Base-by-base conservation (phyloP, 2,888 invertebrate genomes). In the Temnothorax rugatulus region DNA sequence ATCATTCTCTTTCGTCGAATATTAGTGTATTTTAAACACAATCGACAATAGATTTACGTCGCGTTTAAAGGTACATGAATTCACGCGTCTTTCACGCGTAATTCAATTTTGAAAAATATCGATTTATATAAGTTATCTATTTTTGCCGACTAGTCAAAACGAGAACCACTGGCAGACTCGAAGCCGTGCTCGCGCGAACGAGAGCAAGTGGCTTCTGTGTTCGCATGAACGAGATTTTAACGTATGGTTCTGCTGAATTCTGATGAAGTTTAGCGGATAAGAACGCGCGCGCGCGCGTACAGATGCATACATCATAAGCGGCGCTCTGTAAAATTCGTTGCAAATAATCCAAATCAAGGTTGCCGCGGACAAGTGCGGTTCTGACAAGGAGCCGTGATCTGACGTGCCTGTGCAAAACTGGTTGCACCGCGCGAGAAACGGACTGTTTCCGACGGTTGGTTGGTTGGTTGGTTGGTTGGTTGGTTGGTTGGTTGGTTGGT, bases 261-360 rank as follows among this genome's bases (percentile, higher is more conserved):
- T 71, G 71, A 90, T 85, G 84, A 82, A 84, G 85, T 89, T 84
- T 79, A 73, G 82, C 84, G 82, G 52, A 57, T 81, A 63, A 82
- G 87, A 83, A 85, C 86, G 83, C 82, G 82, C 79, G 84, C 86
- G 83, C 82, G 82, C 79, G 84, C 77, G 76, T 86, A 87, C 84
- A 85, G 83, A 79, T 83, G 86, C 84, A 75, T 75, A 85, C 84
- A 84, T 83, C 44, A 50, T 44, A 64, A 66, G 21, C 57, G 18
- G 47, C 50, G 59, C 38, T 63, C 59, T 44, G 74, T 50, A 79
- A 77, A 61, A 68, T 52, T 84, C 73, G 57, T 64, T 21, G 81
- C 66, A 88, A 84, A 90, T 91, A 90, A 90, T 90, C 87, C 86
- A 90, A 91, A 90, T 90, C 87, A 88, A 90, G 91, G 85, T 83